Evolutionary conservation across 2,797 vertebrate genomes (phyloP), one percentile per base, ranked within the genome.

Genomic region (Monodelphis domestica): DNA sequence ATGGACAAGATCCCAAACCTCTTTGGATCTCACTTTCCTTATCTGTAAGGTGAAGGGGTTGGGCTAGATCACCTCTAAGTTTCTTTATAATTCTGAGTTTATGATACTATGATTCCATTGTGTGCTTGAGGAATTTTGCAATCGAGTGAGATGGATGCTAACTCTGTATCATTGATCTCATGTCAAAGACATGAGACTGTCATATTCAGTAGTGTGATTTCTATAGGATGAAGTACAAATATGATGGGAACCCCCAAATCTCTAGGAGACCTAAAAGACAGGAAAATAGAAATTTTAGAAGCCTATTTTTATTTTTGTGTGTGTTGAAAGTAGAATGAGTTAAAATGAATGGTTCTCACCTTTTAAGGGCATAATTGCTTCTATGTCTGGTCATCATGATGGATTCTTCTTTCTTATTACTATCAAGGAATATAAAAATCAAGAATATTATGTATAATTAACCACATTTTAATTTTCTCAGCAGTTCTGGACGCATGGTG

Each of bases 381-480:
- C n/a, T 50, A 53, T 15, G 30, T 87, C 96, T 94, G 91, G 91
- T 97, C 92, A 93, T 97, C 88, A 51, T 91, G 93, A 92, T 93
- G 91, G 91, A 54, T 95, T 97, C 90, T 30, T 96, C 92, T 96
- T 96, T 29, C 38, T 93, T 54, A 4, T 95, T 91, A 97, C 91
- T 33, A 87, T 93, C 90, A 92, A 96, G 29, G 89, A 87, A 26
- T 91, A n/a, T n/a, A n/a, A n/a, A 84, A 11, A 9, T 84, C 70
- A 26, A 84, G 21, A 38, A 45, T 78, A 45, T 45, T 78, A 78
- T 26, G 7, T 17, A 88, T 33, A 88, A 26, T 96, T 94, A 96
- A 90, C 51, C 95, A 52, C 38, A 33, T 94, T 97, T 97, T 93
- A 95, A 97, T 95, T 93, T 93, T 89, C 89, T 94, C 92, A 92